A percentile compares a stretch with the other conserved stretches of the same genome.
Evolutionary conservation across 2,888 invertebrate genomes (phyloP).

Genomic region (Drosophila mayaguana): DNA sequence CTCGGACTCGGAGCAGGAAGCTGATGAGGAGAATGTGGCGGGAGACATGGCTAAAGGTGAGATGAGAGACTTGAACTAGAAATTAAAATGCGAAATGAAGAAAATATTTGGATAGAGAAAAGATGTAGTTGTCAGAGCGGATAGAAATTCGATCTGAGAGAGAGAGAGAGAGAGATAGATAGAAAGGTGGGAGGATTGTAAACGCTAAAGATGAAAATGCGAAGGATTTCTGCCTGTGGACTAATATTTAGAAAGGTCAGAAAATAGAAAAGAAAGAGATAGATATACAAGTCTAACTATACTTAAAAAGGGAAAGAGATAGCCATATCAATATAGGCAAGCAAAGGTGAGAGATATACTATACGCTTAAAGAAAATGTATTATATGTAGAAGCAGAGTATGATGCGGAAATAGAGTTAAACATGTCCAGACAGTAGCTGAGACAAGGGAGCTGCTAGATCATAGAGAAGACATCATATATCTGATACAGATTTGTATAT

Average conservation of each 20-base stretch:
- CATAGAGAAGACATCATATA: too few species aligned
- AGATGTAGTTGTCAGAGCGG: too few species aligned
- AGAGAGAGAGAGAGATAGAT: neutral
- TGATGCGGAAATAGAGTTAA: too few species aligned
- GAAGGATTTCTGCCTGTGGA: neutral
- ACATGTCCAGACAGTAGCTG: too few species aligned
- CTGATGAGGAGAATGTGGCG: slow-evolving; percentile 63
- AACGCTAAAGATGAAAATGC: too few species aligned
- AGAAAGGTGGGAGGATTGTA: neutral
- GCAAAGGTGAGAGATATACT: too few species aligned
- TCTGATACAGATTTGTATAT: neutral
- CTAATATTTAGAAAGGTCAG: neutral
- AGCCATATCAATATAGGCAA: too few species aligned
- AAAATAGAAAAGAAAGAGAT: neutral
- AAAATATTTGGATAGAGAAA: neutral
- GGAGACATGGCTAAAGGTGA: slow-evolving; percentile 72
- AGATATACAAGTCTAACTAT: neutral
- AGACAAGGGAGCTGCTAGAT: too few species aligned
- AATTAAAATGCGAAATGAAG: neutral
- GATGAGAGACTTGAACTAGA: neutral
- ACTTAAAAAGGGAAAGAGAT: neutral
- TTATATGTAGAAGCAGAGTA: too few species aligned
- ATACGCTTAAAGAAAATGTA: too few species aligned
- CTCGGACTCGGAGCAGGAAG: slow-evolving; percentile 74
- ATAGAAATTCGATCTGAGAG: neutral